These are phyloP conservation scores for Campylomormyrus tamandua DNA, from an alignment of 2,113 vertebrate species.

Conservation along the genomic window DNA sequence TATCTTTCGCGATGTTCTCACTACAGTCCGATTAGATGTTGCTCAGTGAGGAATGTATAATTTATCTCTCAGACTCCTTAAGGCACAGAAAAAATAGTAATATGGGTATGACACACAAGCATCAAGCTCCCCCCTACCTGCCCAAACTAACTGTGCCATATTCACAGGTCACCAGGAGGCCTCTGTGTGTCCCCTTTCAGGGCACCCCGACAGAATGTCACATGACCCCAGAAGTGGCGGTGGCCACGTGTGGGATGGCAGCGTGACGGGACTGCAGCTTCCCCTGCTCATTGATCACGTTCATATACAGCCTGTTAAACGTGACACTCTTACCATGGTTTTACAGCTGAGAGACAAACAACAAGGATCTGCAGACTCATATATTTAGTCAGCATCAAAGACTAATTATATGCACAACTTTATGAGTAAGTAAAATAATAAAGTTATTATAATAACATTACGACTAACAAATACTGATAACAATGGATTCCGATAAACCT, in stretches of 20 bases:
- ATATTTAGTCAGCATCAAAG: not conserved
- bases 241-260: constrained; percentile 33
- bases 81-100: not conserved
- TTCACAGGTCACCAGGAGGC: constrained; percentile 45
- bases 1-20: not conserved
- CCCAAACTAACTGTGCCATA: not conserved
- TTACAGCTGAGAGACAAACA: not conserved
- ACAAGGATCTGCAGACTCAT: not conserved
- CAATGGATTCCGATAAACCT: not conserved
- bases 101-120: not conserved
- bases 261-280: constrained; percentile 35
- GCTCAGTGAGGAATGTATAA: not conserved
- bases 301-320: not conserved
- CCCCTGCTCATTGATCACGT: not conserved
- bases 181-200: constrained; percentile 54
- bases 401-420: not conserved
- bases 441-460: not conserved
- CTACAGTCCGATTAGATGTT: not conserved
- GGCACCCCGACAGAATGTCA: constrained; percentile 32
- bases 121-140: not conserved
- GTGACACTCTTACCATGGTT: not conserved
- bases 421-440: not conserved
- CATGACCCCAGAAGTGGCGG: constrained; percentile 30
- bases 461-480: not conserved
- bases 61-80: not conserved